A percentile compares a stretch with the other conserved stretches of the same genome.
Conservation (phyloP, 2,888 invertebrate species). For the Horisme vitalbata region DNA sequence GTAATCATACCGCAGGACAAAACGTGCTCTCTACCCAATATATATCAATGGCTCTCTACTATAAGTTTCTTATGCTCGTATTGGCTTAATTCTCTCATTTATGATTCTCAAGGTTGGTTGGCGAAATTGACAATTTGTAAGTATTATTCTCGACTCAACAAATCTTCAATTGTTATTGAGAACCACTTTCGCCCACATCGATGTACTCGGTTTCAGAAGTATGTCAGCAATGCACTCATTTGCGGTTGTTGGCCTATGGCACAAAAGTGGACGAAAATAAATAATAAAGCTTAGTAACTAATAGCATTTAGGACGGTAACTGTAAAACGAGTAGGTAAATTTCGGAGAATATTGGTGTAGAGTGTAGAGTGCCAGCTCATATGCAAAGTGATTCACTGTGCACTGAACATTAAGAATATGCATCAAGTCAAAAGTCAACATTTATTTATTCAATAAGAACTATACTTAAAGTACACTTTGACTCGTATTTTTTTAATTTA, state of each 20-base stretch:
- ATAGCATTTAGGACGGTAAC: constrained; percentile 55
- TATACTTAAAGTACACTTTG: no score
- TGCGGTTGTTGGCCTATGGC: constrained; percentile 45
- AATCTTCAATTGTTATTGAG: constrained; percentile 14
- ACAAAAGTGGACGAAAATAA: constrained; percentile 40
- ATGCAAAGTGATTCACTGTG: constrained; percentile 40
- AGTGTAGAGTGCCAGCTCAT: constrained; percentile 44
- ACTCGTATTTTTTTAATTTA: no score
- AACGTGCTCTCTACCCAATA: no score
- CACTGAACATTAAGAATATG: no score
- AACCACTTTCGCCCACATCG: constrained; percentile 30
- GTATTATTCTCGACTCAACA: constrained; percentile 3
- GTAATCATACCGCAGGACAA: no score
- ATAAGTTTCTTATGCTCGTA: no score
- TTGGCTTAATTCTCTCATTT: no score
- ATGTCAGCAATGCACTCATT: constrained; percentile 40
- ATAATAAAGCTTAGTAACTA: constrained; percentile 45
- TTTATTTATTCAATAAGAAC: no score
- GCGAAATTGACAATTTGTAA: no score
- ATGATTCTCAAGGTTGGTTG: no score
- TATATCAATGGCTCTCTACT: no score
- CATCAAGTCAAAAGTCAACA: no score
- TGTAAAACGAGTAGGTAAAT: constrained; percentile 46
- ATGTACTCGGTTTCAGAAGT: constrained; percentile 26
- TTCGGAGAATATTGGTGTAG: constrained; percentile 37